phyloP scores from a whole-genome alignment of 2,888 invertebrate genomes.

The Xestia sexstrigata region DNA sequence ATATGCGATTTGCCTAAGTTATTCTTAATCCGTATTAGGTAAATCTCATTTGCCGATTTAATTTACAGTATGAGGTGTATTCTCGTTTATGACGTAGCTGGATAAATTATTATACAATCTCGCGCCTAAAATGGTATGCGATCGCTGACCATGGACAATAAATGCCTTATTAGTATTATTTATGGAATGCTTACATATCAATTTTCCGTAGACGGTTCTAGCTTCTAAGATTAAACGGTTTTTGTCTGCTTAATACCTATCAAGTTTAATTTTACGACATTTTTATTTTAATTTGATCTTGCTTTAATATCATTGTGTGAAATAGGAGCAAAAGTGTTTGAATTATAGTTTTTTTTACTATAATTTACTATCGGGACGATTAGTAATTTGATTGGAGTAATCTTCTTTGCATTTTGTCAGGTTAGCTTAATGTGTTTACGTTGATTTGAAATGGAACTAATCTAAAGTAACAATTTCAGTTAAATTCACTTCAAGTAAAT shows the following conservation, averaged over 20 bases:
- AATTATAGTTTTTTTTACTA: slow-evolving; percentile 2
- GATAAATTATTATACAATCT: slow-evolving; percentile 40
- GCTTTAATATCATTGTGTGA: slow-evolving; percentile 20
- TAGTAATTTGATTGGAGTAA: slow-evolving; percentile 13
- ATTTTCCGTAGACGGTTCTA: slow-evolving; percentile 29
- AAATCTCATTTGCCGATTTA: slow-evolving; percentile 64
- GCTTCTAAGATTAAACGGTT: slow-evolving; percentile 50
- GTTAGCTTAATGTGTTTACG: slow-evolving; percentile 17
- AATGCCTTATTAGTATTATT: slow-evolving; percentile 62
- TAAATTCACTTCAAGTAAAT: neutral
- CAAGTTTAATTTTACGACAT: slow-evolving; percentile 42
- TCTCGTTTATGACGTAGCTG: slow-evolving; percentile 53
- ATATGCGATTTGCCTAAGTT: slow-evolving; percentile 70
- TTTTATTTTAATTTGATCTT: slow-evolving; percentile 42
- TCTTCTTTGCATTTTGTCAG: slow-evolving; percentile 1
- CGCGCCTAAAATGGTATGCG: slow-evolving; percentile 48
- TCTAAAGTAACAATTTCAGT: too few species aligned
- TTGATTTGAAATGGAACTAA: too few species aligned
- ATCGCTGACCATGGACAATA: slow-evolving; percentile 54
- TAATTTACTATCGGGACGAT: slow-evolving; percentile 23
- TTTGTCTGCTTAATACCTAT: slow-evolving; percentile 44
- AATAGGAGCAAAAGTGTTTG: slow-evolving; percentile 9
- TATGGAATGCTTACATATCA: slow-evolving; percentile 45
- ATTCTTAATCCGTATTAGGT: slow-evolving; percentile 65
- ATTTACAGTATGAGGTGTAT: slow-evolving; percentile 51